Evolutionary conservation across 2,888 invertebrate species (phyloP), one percentile per base, ranked within the genome.

Genomic region (Panzeria rudis): DNA sequence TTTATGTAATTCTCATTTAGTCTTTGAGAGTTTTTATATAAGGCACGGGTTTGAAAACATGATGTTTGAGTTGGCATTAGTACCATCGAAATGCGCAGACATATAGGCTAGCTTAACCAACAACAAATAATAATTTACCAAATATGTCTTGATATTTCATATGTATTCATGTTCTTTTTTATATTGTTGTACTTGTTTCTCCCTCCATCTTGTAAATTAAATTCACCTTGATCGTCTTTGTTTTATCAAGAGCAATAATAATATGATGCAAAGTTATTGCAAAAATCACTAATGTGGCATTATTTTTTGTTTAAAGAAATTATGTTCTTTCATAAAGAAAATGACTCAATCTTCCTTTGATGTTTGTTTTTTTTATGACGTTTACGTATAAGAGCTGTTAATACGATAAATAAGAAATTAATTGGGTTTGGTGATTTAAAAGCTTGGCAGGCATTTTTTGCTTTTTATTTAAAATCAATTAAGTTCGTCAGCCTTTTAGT

Each of bases 401-500:
- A 44, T 3, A 44, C 44, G 44, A 44, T 44, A 44, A 44, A 44
- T 50, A 47, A 47, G 29, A 47, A 17, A 47, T 47, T 47, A 13
- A 38, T 54, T 52, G 47, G 20, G 2, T 29, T 50, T 20, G 62
- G 32, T 50, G 5, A 62, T 62, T 23, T 13, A 41, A 38, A 61
- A n/a, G 17, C 20, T 38, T 38, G 35, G 61, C 38, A 11, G 25
- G 17, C 17, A 47, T 52, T 68, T 47, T 59, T 7, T 54, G 25
- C 32, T 11, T 47, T 73, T 61, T 72, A 6, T 44, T 64, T 25
- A 44, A 64, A 69, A 54, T 38, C 52, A 52, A 69, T 69, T 52
- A 69, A 71, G 75, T 76, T 76, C 64, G 54, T 52, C 54, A 76
- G 20, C 54, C 75, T 64, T 76, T 64, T 32, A 54, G 52, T 44